These are phyloP conservation scores for Psylliodes chrysocephalus DNA, from an alignment of 2,888 invertebrate genomes.

Conservation along the genomic window DNA sequence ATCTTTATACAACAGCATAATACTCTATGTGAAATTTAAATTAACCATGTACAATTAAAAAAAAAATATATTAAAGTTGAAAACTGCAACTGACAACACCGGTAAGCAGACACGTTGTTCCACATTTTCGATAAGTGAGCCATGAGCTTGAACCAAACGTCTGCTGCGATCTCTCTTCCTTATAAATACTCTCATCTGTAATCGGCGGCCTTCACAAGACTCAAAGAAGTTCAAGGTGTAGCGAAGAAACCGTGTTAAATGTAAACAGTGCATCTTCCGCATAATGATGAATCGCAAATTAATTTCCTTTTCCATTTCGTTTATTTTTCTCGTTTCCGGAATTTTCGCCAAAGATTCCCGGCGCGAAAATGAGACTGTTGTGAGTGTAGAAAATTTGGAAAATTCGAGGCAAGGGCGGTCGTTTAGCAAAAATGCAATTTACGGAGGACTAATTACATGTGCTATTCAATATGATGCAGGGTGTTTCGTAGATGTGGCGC, in stretches of 20 bases:
- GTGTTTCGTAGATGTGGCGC: constrained; percentile 54
- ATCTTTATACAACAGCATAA: no score
- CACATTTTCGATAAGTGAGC: constrained; percentile 59
- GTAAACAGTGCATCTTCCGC: constrained; percentile 19
- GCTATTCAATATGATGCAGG: constrained; percentile 48
- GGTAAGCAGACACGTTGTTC: constrained; percentile 55
- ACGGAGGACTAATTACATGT: constrained; percentile 49
- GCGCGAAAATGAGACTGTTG: constrained; percentile 20
- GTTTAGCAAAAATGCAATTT: constrained; percentile 35
- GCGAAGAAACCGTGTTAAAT: constrained; percentile 35
- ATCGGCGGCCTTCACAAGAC: constrained; percentile 57
- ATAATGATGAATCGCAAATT: constrained; percentile 39
- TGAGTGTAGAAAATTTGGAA: constrained; percentile 3
- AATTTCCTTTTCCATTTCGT: constrained; percentile 26
- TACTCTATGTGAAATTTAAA: no score
- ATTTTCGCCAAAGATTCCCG: constrained; percentile 27
- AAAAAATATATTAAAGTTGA: background rate
- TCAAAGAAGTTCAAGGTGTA: constrained; percentile 59
- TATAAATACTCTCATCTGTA: constrained; percentile 59
- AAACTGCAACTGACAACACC: background rate
- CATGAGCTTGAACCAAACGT: constrained; percentile 52
- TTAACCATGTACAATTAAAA: no score
- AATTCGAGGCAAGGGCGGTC: constrained; percentile 36
- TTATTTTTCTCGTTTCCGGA: constrained; percentile 29
- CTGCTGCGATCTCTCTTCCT: constrained; percentile 59